These are phyloP conservation scores for Meta bourneti DNA, from an alignment of 2,888 invertebrate species.

Conservation along the genomic window DNA sequence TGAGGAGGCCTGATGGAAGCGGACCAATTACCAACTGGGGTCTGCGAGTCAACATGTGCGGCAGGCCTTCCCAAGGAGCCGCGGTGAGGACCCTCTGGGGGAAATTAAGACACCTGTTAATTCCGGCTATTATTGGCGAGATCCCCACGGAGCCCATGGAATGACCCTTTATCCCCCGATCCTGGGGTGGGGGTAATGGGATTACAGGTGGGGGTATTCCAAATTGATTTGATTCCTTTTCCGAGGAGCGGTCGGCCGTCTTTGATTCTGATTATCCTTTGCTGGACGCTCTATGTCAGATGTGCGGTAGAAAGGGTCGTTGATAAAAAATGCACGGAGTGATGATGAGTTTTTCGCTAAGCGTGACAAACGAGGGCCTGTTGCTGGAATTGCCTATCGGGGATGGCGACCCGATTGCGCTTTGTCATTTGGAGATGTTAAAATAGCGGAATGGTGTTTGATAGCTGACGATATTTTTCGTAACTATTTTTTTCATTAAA, in stretches of 20 bases:
- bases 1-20: slow-evolving; percentile 72
- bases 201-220: slow-evolving; percentile 63
- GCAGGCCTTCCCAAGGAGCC: slow-evolving; percentile 28
- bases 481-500: too few species aligned
- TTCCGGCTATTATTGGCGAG: slow-evolving; percentile 75
- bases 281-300: background rate
- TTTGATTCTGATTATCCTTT: slow-evolving; percentile 53
- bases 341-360: slow-evolving; percentile 24
- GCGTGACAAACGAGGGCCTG: background rate
- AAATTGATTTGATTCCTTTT: slow-evolving; percentile 75
- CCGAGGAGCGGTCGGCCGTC: slow-evolving; percentile 33
- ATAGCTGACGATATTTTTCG: too few species aligned
- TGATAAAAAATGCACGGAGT: slow-evolving; percentile 41
- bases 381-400: too few species aligned
- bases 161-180: slow-evolving; percentile 57
- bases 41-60: slow-evolving; percentile 71
- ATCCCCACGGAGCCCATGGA: slow-evolving; percentile 54
- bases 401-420: too few species aligned
- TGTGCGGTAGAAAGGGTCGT: background rate
- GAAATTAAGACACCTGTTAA: slow-evolving; percentile 77
- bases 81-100: slow-evolving; percentile 56
- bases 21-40: slow-evolving; percentile 70
- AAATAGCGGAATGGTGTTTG: too few species aligned
- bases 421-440: too few species aligned
- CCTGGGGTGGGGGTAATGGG: slow-evolving; percentile 59